These are phyloP conservation scores for Panurus biarmicus DNA, from an alignment of 2,113 vertebrate genomes.

Conservation along the genomic window DNA sequence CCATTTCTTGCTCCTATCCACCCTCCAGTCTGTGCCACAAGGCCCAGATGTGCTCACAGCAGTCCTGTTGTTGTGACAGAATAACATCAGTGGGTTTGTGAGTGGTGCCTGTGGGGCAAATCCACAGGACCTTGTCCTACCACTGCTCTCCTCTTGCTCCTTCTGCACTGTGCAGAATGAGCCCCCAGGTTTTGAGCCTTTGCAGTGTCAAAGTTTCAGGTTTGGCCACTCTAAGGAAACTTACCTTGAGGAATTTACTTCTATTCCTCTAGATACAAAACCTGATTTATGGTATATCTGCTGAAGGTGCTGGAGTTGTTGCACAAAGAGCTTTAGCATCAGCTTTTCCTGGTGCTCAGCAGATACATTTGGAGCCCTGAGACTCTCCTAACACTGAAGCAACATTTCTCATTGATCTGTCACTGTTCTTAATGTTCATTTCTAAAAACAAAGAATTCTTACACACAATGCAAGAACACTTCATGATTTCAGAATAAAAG, in stretches of 20 bases:
- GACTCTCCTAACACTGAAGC: not conserved
- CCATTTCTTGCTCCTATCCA: not conserved
- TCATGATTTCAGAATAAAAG: not conserved
- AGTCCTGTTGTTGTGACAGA: not conserved
- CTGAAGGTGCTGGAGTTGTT: not conserved
- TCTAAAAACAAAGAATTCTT: not conserved
- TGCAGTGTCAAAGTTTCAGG: not conserved
- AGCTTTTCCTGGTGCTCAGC: not conserved
- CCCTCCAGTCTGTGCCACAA: not conserved
- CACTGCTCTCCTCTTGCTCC: not conserved
- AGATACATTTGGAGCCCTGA: not conserved
- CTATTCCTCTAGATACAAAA: not conserved
- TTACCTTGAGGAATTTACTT: not conserved
- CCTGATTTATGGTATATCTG: not conserved
- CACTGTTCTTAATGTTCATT: not conserved
- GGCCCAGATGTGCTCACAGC: not conserved
- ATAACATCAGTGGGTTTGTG: not conserved
- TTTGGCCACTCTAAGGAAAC: not conserved
- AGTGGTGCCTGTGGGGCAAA: not conserved
- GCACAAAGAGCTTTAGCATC: not conserved
- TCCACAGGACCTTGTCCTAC: not conserved
- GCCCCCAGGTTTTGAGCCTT: not conserved
- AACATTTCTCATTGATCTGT: not conserved
- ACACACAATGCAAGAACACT: not conserved
- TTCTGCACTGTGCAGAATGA: not conserved